phyloP scores from a whole-genome alignment of 2,797 vertebrate genomes.

The Monodelphis domestica region DNA sequence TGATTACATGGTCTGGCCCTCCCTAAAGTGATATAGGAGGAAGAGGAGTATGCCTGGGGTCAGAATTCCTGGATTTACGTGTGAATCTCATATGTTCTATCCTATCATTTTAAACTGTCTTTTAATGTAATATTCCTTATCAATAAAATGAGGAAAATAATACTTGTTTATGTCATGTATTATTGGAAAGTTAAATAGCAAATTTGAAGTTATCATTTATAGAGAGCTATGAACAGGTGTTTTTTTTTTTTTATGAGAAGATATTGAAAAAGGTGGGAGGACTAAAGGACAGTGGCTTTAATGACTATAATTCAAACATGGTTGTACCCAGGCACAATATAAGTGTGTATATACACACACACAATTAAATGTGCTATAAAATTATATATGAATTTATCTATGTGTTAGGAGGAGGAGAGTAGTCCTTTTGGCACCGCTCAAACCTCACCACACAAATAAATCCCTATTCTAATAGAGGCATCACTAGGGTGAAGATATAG shows the following conservation, averaged over 20 bases:
- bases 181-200: background rate
- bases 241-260: background rate
- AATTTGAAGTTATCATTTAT: background rate
- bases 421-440: background rate
- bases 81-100: background rate
- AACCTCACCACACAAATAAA: background rate
- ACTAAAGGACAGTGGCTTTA: background rate
- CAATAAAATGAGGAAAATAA: background rate
- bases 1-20: background rate
- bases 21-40: background rate
- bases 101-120: background rate
- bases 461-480: background rate
- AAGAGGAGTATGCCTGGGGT: background rate
- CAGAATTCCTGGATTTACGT: background rate
- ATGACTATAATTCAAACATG: background rate
- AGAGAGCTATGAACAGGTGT: background rate
- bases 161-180: background rate
- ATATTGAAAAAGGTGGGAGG: background rate
- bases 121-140: background rate
- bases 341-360: background rate
- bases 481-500: background rate
- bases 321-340: background rate
- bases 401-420: no score
- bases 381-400: background rate
- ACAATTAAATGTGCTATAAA: accelerated